Evolutionary conservation across 2,888 invertebrate genomes (phyloP).

Genomic region (Ectemnius cavifrons): DNA sequence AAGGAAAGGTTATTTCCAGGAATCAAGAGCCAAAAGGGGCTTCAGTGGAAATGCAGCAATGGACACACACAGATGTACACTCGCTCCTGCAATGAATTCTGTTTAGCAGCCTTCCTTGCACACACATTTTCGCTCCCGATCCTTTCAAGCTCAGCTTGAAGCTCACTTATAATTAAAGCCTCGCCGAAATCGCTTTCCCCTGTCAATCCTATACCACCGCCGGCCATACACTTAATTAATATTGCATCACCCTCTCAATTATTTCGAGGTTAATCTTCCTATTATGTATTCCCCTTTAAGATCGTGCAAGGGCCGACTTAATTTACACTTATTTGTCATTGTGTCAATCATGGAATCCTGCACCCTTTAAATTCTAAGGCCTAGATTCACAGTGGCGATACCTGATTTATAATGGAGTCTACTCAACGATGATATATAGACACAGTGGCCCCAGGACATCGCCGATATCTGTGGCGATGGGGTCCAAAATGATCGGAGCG

Average conservation of each 20-base stretch:
- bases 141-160: background rate
- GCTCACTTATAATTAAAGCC: conserved; percentile 20
- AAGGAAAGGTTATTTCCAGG: conserved; percentile 40
- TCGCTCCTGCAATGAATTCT: conserved; percentile 55
- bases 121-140: conserved; percentile 9
- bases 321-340: background rate
- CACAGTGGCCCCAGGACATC: too few relatives aligned
- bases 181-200: conserved; percentile 14
- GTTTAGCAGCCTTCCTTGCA: conserved; percentile 39
- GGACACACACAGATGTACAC: background rate
- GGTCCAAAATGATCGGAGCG: too few relatives aligned
- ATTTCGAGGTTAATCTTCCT: too few relatives aligned
- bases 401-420: too few relatives aligned
- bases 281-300: too few relatives aligned
- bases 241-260: too few relatives aligned
- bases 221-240: too few relatives aligned
- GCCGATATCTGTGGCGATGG: too few relatives aligned
- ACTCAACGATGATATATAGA: too few relatives aligned
- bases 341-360: background rate
- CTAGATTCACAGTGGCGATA: too few relatives aligned
- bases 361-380: too few relatives aligned
- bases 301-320: too few relatives aligned
- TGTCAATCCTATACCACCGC: background rate
- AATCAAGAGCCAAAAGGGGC: conserved; percentile 23
- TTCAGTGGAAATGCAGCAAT: conserved; percentile 9